Base-by-base conservation (phyloP, 2,113 vertebrate species). In the Carollia perspicillata region DNA sequence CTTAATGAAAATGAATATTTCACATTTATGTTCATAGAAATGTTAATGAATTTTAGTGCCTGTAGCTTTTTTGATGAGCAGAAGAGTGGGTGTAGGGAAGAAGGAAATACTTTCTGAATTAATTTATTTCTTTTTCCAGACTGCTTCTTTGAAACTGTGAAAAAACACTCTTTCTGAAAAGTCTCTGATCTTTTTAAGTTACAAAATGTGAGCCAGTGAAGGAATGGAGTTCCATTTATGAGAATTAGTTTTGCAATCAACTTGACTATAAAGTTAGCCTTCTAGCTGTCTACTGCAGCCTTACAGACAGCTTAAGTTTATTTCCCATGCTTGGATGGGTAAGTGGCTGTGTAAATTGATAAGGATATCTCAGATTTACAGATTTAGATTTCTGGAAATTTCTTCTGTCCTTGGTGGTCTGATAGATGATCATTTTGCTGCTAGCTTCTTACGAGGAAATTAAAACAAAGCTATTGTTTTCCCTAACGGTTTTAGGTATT, bases 1-100 rank as follows among this genome's bases (percentile, higher is more conserved):
- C 80, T 97, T 97, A 97, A 97, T 97, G 97, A 98, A 98, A 97
- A 97, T 89, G 95, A 96, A 95, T 93, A 94, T 98, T 98, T 97
- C 96, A 95, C 89, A 93, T 93, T 95, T 84, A 84, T 89, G 80
- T 96, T 97, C 89, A 85, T 89, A 97, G 95, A 95, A 97, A 96
- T 83, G 87, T 95, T 98, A 60, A 95, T 94, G 93, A 91, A 97
- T 86, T 88, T 80, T 94, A 96, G 90, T 84, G 60, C 66, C 93
- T 95, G 88, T 91, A 93, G 96, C 86, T 81, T 78, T 96, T 95
- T 89, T 95, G 96, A 94, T 96, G 91, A 96, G 60, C 78, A 89
- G 55, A 93, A 53, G 60, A 86, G 90, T 97, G 81, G 93, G 78
- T 91, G 44, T 71, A 90, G 26, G 37, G 42, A 97, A 84, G 68